Percentiles rank a stretch among this genome's conserved stretches.
phyloP scores from a whole-genome alignment of 2,113 vertebrate genomes.

The Pygoscelis adeliae region DNA sequence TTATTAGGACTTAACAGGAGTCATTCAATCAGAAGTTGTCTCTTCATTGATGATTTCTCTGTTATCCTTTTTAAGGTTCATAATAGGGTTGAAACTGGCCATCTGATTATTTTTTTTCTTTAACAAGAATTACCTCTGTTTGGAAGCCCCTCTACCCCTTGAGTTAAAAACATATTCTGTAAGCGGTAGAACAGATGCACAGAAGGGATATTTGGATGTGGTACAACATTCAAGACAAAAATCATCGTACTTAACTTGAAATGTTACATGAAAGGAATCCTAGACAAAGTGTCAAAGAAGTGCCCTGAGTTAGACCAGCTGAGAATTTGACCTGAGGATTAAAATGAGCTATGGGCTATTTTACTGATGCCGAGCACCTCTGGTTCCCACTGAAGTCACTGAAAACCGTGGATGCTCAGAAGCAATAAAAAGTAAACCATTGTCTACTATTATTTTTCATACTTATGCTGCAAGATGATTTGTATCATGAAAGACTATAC shows the following conservation, averaged over 20 bases:
- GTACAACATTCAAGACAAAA: constrained; percentile 3
- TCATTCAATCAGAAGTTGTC: not conserved
- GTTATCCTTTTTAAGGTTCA: not conserved
- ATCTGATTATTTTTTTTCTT: not conserved
- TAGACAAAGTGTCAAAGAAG: not conserved
- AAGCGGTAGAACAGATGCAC: not conserved
- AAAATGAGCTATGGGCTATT: constrained; percentile 8
- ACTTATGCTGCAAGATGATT: not conserved
- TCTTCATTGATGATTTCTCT: not conserved
- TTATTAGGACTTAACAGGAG: not conserved
- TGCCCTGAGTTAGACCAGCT: constrained; percentile 6
- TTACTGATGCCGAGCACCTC: not conserved
- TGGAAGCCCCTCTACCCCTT: not conserved
- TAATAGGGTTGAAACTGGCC: not conserved
- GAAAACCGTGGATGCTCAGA: not conserved
- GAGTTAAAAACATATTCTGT: not conserved
- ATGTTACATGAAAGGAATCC: not conserved
- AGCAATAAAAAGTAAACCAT: constrained; percentile 15
- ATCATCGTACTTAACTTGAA: not conserved
- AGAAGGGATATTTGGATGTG: not conserved
- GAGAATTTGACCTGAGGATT: constrained; percentile 18
- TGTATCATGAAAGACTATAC: not conserved
- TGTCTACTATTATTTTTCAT: constrained; percentile 32
- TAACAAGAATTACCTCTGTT: not conserved
- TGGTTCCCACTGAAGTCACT: constrained; percentile 22